Base-by-base conservation (phyloP, 1,140 invertebrate species). In the Zaprionus camerounensis region DNA sequence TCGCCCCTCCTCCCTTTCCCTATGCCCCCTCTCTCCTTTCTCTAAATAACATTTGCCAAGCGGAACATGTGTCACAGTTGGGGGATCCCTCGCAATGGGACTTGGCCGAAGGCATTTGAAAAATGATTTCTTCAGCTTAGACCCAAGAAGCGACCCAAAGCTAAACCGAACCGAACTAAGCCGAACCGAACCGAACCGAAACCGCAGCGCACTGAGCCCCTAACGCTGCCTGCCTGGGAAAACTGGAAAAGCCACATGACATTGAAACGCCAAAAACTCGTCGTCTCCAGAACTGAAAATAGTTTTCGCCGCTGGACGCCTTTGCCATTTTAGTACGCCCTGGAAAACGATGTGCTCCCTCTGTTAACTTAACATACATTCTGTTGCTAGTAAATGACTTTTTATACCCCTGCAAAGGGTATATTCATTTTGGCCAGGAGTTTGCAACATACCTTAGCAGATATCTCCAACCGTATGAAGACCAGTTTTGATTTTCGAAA, bases 91-190 rank as follows among this genome's bases (percentile, higher is more conserved):
- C 67, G 61, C 59, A 65, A 49, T 56, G 68, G 67, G 68, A 46
- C 73, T 71, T 65, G 34, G 55, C 26, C 66, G 61, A 51, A 53
- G 59, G 59, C 41, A 31, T 73, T 77, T 77, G 74, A 76, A 76
- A 76, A 76, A 76, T 76, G 61, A 76, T 66, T 72, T 72, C 56
- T 49, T 62, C 74, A 72, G 70, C 74, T 76, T 76, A 76, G 62
- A 62, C 41, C 34, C 66, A 26, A 26, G n/a, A 56, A 44, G 55
- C 51, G 38, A 34, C 44, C 53, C 67, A 59, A 49, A 55, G 15
- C 44, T 20, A 49, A 26, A 24, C 24, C 51, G 12, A 28, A 20
- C n/a, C 36, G 3, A 38, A 38, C 28, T 28, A 28, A 28, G 28
- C 38, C 15, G 38, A 41, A 41, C 13, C 46, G 9, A 51, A 13